Conservation (phyloP, 2,113 vertebrate genomes). For the Salminus brasiliensis region DNA sequence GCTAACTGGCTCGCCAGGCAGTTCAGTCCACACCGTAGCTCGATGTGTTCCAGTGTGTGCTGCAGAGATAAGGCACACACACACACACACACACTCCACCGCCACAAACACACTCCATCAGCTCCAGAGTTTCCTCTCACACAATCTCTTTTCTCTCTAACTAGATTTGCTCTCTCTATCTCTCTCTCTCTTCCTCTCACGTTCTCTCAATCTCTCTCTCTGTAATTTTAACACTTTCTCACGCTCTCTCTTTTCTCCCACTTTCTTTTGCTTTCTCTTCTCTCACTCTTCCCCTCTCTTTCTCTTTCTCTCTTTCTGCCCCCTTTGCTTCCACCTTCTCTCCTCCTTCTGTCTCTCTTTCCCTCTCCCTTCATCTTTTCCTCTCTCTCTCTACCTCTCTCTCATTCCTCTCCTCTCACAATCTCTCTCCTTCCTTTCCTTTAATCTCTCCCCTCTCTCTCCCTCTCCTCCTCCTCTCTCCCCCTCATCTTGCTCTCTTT, state of each 20-base stretch:
- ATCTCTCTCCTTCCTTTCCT: not conserved
- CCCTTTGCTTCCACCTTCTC: too few relatives aligned
- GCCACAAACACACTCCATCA: slow-evolving; percentile 23
- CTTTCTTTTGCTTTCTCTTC: slow-evolving; percentile 24
- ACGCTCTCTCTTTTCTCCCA: not conserved
- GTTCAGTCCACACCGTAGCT: slow-evolving; percentile 21
- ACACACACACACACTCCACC: not conserved
- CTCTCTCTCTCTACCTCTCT: too few relatives aligned
- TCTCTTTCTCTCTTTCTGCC: too few relatives aligned
- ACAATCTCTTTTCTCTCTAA: not conserved
- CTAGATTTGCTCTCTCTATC: not conserved
- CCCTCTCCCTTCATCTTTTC: too few relatives aligned
- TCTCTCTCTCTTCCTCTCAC: not conserved
- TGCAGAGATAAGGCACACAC: slow-evolving; percentile 41
- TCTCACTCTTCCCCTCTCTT: too few relatives aligned
- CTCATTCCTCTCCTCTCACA: too few relatives aligned
- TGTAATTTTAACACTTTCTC: not conserved
- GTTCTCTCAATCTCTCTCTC: not conserved
- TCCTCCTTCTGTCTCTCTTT: too few relatives aligned
- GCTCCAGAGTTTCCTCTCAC: slow-evolving; percentile 25
- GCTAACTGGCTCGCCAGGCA: not conserved
- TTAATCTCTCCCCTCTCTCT: not conserved
- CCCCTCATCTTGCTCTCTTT: too few relatives aligned
- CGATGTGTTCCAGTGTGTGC: slow-evolving; percentile 17
- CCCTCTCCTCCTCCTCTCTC: too few relatives aligned